These are phyloP conservation scores for Elanoides forficatus DNA, from an alignment of 2,113 vertebrate genomes.

Conservation along the genomic window DNA sequence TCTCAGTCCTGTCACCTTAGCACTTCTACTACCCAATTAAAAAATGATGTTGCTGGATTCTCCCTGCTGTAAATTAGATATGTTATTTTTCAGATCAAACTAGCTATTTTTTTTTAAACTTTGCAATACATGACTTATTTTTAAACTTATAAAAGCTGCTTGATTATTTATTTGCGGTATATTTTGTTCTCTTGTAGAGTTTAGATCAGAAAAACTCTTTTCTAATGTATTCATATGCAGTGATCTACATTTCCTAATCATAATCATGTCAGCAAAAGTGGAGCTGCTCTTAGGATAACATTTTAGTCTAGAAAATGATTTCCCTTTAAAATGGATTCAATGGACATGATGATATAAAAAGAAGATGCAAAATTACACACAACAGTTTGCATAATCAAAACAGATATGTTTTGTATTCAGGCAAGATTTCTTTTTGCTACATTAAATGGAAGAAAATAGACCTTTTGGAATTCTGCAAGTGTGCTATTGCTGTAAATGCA, in stretches of 20 bases:
- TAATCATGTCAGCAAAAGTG: slow-evolving; percentile 82
- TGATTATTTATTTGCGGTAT: slow-evolving; percentile 83
- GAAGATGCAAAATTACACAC: slow-evolving; percentile 80
- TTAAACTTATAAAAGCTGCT: slow-evolving; percentile 78
- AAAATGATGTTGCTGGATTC: slow-evolving; percentile 65
- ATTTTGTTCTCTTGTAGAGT: slow-evolving; percentile 77
- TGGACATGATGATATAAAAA: slow-evolving; percentile 84
- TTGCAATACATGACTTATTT: slow-evolving; percentile 73
- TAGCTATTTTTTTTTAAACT: slow-evolving; percentile 61
- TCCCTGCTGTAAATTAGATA: slow-evolving; percentile 65
- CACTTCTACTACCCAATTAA: slow-evolving; percentile 74
- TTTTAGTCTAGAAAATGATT: slow-evolving; percentile 82
- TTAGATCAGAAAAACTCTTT: slow-evolving; percentile 76
- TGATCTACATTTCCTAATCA: slow-evolving; percentile 83
- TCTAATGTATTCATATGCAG: slow-evolving; percentile 78
- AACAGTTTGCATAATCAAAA: slow-evolving; percentile 85
- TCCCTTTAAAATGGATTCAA: slow-evolving; percentile 83
- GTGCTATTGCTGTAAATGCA: slow-evolving; percentile 65
- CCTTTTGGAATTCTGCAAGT: slow-evolving; percentile 76
- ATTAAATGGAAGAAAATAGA: slow-evolving; percentile 78
- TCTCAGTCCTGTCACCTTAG: slow-evolving; percentile 79
- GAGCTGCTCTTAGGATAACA: slow-evolving; percentile 78
- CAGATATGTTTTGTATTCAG: slow-evolving; percentile 81
- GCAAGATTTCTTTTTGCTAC: slow-evolving; percentile 75
- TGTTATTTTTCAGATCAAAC: slow-evolving; percentile 65